phyloP scores from a whole-genome alignment of 2,113 vertebrate genomes.

The Phyllostomus hastatus region DNA sequence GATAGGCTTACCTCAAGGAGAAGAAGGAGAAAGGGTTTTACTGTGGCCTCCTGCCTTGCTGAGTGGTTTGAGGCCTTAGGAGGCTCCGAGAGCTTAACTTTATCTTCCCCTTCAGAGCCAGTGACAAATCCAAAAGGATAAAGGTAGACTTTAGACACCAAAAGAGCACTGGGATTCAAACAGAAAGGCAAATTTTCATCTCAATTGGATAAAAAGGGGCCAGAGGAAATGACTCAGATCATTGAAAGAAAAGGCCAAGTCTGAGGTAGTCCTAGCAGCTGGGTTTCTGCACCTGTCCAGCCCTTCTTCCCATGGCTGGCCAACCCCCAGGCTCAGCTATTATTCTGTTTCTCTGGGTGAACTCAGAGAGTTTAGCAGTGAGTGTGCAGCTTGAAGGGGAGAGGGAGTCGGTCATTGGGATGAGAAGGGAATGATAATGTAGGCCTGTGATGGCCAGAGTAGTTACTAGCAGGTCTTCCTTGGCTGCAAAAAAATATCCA shows the following conservation, averaged over 20 bases:
- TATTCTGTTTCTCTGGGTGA: background rate
- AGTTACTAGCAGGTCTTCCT: background rate
- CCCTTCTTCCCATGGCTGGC: conserved; percentile 34
- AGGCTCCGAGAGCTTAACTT: conserved; percentile 61
- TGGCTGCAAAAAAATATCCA: background rate
- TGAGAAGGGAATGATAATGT: background rate
- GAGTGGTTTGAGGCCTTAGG: conserved; percentile 33
- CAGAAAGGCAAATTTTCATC: conserved; percentile 70
- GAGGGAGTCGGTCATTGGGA: background rate
- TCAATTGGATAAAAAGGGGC: conserved; percentile 69
- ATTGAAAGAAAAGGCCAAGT: conserved; percentile 64
- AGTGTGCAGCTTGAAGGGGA: background rate
- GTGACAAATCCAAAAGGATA: conserved; percentile 56
- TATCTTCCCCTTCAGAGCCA: conserved; percentile 65
- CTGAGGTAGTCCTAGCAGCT: conserved; percentile 74
- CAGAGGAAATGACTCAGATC: conserved; percentile 73
- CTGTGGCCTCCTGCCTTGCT: conserved; percentile 54
- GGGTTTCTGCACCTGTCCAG: conserved; percentile 63
- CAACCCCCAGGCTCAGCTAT: background rate
- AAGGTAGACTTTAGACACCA: conserved; percentile 68
- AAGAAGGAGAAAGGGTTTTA: conserved; percentile 56
- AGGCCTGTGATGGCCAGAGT: background rate
- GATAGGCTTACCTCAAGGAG: conserved; percentile 47
- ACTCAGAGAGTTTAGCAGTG: background rate
- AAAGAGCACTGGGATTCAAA: conserved; percentile 43